Percentiles rank a stretch among this genome's conserved stretches.
These are phyloP conservation scores for Zoanthus sociatus DNA, from an alignment of 92 coral and sea anemone species.

Conservation along the genomic window DNA sequence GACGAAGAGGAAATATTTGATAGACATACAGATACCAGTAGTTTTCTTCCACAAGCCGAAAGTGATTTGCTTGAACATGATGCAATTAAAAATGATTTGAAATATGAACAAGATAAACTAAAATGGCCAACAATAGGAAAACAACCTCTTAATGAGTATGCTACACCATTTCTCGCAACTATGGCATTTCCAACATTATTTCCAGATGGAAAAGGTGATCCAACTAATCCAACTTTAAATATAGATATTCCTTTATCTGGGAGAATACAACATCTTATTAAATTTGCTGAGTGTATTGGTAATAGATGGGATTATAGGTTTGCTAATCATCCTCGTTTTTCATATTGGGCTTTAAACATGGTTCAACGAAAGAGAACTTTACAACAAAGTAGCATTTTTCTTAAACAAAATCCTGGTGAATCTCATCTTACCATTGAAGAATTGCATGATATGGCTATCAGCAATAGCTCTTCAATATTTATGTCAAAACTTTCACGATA, in stretches of 20 bases:
- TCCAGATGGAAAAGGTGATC: conserved; percentile 17
- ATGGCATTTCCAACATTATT: conserved; percentile 7
- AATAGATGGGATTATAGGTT: conserved; percentile 37
- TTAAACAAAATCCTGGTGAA: conserved; percentile 32
- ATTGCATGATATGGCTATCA: conserved; percentile 32
- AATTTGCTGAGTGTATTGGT: neutral
- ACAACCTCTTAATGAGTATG: conserved; percentile 2
- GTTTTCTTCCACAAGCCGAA: conserved; percentile 55
- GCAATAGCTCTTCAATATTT: conserved; percentile 26
- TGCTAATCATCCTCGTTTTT: conserved; percentile 39
- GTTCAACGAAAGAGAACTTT: conserved; percentile 35
- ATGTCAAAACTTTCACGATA: conserved; percentile 33
- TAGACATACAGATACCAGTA: conserved; percentile 49
- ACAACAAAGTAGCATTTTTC: conserved; percentile 44
- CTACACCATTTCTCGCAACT: neutral
- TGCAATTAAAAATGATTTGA: neutral
- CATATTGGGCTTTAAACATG: conserved; percentile 35
- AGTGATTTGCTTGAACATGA: conserved; percentile 48
- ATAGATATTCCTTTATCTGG: neutral
- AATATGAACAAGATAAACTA: neutral
- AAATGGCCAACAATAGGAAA: conserved; percentile 4
- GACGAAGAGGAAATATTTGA: conserved; percentile 53
- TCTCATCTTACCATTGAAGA: conserved; percentile 44
- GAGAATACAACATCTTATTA: neutral
- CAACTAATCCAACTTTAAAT: neutral